A percentile compares a stretch with the other conserved stretches of the same genome.
Evolutionary conservation across 2,113 vertebrate species (phyloP).

Genomic region (Taurulus bubalis): DNA sequence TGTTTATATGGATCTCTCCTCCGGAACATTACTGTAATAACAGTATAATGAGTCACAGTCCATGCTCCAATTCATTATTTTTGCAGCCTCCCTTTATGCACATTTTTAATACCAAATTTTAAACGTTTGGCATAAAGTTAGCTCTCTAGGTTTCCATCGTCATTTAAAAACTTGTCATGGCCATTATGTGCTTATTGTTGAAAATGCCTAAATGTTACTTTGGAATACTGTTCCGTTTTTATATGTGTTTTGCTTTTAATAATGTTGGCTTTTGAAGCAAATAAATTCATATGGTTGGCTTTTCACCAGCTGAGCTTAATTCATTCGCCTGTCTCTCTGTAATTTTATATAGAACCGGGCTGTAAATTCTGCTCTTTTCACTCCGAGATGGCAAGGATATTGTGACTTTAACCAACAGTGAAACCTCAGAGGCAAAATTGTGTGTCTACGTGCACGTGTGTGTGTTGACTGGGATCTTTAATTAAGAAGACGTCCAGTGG

Average conservation of each 20-base stretch:
- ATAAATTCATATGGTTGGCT: constrained; percentile 12
- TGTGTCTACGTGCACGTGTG: neutral
- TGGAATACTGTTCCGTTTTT: constrained; percentile 49
- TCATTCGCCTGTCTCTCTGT: constrained; percentile 16
- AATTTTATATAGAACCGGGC: constrained; percentile 30
- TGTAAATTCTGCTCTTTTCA: constrained; percentile 34
- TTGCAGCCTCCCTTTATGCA: constrained; percentile 13
- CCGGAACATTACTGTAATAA: constrained; percentile 65
- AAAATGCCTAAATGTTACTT: constrained; percentile 42
- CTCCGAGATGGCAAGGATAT: constrained; percentile 3
- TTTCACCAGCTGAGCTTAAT: constrained; percentile 13
- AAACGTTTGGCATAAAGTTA: constrained; percentile 34
- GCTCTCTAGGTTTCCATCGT: constrained; percentile 32
- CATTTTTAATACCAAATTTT: constrained; percentile 45
- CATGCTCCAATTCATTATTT: constrained; percentile 20
- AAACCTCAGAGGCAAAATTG: constrained; percentile 28
- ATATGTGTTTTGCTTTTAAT: constrained; percentile 42
- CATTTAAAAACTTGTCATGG: constrained; percentile 29
- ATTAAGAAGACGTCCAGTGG: constrained; percentile 52
- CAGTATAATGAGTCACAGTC: constrained; percentile 47
- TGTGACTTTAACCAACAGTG: constrained; percentile 34
- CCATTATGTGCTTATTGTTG: constrained; percentile 54
- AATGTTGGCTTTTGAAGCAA: constrained; percentile 23
- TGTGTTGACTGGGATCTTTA: constrained; percentile 35
- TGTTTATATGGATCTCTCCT: constrained; percentile 36